Evolutionary conservation across 2,888 invertebrate genomes (phyloP), one percentile per base, ranked within the genome.

Genomic region (Hirtodrosophila cameraria): DNA sequence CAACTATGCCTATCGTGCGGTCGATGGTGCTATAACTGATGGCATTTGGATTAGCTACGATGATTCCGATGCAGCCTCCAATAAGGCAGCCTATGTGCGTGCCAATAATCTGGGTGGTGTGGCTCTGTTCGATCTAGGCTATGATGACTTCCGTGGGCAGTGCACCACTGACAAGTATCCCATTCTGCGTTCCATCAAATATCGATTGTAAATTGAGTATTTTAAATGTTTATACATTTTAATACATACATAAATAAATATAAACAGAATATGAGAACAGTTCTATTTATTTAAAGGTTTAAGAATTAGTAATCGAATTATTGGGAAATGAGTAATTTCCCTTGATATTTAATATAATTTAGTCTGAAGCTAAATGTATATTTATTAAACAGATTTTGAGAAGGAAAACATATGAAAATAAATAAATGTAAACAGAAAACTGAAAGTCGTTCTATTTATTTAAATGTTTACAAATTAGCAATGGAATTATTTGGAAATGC

Each of bases 31-130:
- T 9, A 95, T 96, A 2, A 93, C 93, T 7, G 92, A 93, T 5
- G 96, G 96, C 5, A 90, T 96, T 7, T 97, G 96, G 96, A 94
- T 96, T 4, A 94, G 94, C 60, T 96, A 95, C 88, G 96, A 96
- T 80, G 96, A 96, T 87, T 94, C 95, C 0, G 96, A 96, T 68
- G 94, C 95, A 0, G 95, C 95, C 33, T 94, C 94, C 18, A 94
- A 94, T 85, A 96, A 96, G 89, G 96, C 96, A 0, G 90, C 92
- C 7, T 96, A 94, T 86, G 95, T 91, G 16, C 92, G 94, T 70
- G 93, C 94, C 1, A 95, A 95, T 89, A 94, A 94, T 35, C 92
- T 96, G 1, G 96, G 96, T 5, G 96, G 96, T 25, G 91, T 96
- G 11, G 94, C 96, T 0, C 91, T 96, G 20, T 92, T 93, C 31